A percentile compares a stretch with the other conserved stretches of the same genome.
phyloP scores from a whole-genome alignment of 2,113 vertebrate species.

The Malaclemys terrapin region DNA sequence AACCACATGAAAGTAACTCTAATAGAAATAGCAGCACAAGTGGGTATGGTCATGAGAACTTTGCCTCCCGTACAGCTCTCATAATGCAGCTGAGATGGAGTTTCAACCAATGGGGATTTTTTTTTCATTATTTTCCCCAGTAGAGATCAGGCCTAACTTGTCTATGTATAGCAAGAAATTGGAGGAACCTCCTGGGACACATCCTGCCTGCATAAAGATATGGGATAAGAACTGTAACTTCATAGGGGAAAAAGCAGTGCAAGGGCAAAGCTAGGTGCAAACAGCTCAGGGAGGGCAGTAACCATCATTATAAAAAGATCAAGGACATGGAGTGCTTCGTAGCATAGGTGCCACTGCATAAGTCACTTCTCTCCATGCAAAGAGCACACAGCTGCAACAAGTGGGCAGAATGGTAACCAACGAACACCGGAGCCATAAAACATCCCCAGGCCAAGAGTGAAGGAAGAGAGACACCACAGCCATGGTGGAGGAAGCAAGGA shows the following conservation, averaged over 20 bases:
- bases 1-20: background rate
- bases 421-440: rapidly evolving
- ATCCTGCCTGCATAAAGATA: background rate
- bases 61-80: background rate
- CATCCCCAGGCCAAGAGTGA: background rate
- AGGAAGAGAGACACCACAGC: background rate
- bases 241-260: background rate
- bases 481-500: background rate
- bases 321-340: background rate
- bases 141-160: background rate
- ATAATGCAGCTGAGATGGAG: background rate
- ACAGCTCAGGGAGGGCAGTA: background rate
- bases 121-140: background rate
- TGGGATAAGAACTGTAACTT: background rate
- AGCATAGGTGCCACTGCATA: background rate
- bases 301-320: background rate
- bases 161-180: background rate
- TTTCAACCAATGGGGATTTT: background rate
- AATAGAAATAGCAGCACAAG: background rate
- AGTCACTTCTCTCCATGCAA: background rate
- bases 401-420: background rate
- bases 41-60: background rate
- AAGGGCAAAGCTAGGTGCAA: background rate
- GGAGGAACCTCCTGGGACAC: background rate
- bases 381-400: background rate